Evolutionary conservation across 2,888 invertebrate species (phyloP).

Genomic region (Hemithea aestivaria): DNA sequence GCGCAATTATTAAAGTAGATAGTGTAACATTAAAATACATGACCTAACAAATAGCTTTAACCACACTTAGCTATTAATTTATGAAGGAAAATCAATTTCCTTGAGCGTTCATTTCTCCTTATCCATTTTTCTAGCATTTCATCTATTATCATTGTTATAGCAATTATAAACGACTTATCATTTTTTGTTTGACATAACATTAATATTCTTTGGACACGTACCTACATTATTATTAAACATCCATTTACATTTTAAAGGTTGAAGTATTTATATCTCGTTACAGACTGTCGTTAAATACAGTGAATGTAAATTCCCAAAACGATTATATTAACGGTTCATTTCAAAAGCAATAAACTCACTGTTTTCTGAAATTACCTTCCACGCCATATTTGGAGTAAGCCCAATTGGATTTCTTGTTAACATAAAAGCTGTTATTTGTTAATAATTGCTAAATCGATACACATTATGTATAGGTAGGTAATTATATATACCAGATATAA

Average conservation of each 20-base stretch:
- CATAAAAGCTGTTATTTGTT: not conserved
- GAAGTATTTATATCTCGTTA: slow-evolving; percentile 19
- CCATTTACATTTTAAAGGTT: slow-evolving; percentile 23
- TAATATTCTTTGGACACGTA: slow-evolving; percentile 10
- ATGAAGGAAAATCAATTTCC: too few species aligned
- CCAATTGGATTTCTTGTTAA: slow-evolving; percentile 11
- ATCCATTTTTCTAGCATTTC: too few species aligned
- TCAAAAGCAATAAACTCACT: slow-evolving; percentile 18
- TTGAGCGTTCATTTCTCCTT: too few species aligned
- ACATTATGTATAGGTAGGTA: too few species aligned
- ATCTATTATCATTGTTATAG: too few species aligned
- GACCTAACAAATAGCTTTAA: too few species aligned
- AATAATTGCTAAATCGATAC: slow-evolving; percentile 1
- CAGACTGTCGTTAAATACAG: slow-evolving; percentile 22
- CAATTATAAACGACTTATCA: not conserved
- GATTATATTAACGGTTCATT: slow-evolving; percentile 31
- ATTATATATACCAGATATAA: too few species aligned
- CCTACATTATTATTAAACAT: slow-evolving; percentile 16
- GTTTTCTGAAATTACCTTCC: slow-evolving; percentile 15
- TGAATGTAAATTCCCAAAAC: slow-evolving; percentile 30
- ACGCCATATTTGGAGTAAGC: slow-evolving; percentile 2
- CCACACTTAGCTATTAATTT: too few species aligned
- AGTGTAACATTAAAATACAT: too few species aligned
- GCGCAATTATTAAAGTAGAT: too few species aligned
- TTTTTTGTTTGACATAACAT: slow-evolving; percentile 6